These are phyloP conservation scores for Margarornis squamiger DNA, from an alignment of 2,797 vertebrate species.

Conservation along the genomic window DNA sequence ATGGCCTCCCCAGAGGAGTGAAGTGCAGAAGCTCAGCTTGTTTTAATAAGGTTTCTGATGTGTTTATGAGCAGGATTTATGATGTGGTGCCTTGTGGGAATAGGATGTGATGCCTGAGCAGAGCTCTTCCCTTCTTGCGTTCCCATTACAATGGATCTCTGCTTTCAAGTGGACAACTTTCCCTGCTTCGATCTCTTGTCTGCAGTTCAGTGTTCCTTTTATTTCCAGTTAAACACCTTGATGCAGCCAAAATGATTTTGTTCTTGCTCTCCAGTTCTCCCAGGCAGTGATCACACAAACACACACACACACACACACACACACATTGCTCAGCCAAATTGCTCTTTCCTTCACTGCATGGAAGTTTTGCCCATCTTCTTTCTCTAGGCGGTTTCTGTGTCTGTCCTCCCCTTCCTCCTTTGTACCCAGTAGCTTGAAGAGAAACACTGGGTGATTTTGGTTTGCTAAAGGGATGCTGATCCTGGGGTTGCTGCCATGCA, in stretches of 20 bases:
- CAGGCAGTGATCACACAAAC: neutral
- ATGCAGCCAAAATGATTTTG: conserved; percentile 2
- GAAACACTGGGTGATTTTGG: neutral
- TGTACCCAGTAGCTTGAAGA: neutral
- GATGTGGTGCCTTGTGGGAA: conserved; percentile 48
- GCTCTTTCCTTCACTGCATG: neutral
- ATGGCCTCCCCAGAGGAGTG: neutral
- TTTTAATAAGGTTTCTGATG: conserved; percentile 56
- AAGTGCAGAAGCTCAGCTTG: conserved; percentile 59
- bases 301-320: neutral
- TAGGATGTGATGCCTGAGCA: conserved; percentile 45
- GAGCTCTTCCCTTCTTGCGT: conserved; percentile 27
- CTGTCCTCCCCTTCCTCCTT: neutral
- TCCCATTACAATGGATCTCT: conserved; percentile 12
- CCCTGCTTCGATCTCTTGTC: conserved; percentile 13
- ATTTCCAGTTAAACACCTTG: conserved; percentile 13
- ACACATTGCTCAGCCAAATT: neutral
- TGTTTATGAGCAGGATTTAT: conserved; percentile 63
- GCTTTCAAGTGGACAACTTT: conserved; percentile 26
- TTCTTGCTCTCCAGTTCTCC: neutral
- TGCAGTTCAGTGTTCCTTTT: conserved; percentile 3
- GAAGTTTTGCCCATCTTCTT: neutral
- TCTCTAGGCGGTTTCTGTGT: neutral
- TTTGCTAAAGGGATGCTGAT: neutral
- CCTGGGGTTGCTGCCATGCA: rapidly evolving